These are phyloP conservation scores for Brachionus angularis DNA, from an alignment of 1,140 invertebrate genomes.

Conservation along the genomic window DNA sequence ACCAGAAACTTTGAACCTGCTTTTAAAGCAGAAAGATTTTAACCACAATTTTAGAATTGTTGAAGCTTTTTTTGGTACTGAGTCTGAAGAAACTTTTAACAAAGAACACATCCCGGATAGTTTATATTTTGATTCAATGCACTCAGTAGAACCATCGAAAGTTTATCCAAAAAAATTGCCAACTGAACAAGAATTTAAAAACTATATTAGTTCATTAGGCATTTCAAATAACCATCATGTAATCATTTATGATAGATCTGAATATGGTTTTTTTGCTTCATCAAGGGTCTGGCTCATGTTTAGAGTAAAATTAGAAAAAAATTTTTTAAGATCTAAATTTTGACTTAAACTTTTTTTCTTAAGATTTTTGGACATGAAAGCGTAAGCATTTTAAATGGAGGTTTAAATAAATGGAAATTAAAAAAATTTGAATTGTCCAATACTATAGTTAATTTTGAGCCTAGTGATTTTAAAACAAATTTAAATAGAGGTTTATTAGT, in stretches of 20 bases:
- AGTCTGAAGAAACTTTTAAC: background rate
- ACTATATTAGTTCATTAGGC: conserved; percentile 45
- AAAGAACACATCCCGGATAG: conserved; percentile 48
- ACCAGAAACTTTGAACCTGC: background rate
- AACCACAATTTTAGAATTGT: background rate
- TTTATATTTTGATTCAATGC: conserved; percentile 46
- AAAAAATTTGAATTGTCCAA: background rate
- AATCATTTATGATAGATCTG: conserved; percentile 47
- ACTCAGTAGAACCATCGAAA: conserved; percentile 45
- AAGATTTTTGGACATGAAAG: conserved; percentile 47
- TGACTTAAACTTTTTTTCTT: no score
- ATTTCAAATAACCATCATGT: conserved; percentile 46
- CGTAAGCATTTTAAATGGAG: conserved; percentile 48
- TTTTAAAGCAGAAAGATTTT: background rate
- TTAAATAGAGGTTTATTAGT: conserved; percentile 8
- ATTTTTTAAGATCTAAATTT: background rate
- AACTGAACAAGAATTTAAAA: conserved; percentile 45
- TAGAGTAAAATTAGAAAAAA: conserved; percentile 39
- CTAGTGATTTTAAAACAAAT: background rate
- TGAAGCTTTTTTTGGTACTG: background rate
- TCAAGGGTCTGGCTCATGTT: conserved; percentile 48
- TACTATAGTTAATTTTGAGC: background rate
- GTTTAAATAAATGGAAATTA: conserved; percentile 46
- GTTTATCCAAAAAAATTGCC: conserved; percentile 48
- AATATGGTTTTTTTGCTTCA: conserved; percentile 46